Evolutionary conservation across 2,797 vertebrate species (phyloP), one percentile per base, ranked within the genome.

Genomic region (Enteromius viviparus): DNA sequence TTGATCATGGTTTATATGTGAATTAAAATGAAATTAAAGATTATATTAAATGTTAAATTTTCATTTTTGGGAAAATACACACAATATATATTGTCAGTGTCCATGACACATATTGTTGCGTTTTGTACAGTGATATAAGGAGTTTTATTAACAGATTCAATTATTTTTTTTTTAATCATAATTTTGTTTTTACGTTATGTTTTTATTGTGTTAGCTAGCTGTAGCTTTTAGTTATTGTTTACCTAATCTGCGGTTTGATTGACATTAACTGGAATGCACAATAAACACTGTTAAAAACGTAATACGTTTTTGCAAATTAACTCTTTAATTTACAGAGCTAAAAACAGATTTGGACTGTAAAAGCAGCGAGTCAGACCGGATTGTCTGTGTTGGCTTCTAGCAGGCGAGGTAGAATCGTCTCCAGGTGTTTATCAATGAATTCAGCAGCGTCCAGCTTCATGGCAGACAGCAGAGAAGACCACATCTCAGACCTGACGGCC

Each of bases 361-460:
- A 62, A 5, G 58, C 58, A 62, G 58, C 23, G 23, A 29, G 58
- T 62, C 23, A 62, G 23, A 62, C 98, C 97, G 98, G 95, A 84
- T 92, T 96, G 88, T 95, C 92, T 0, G 89, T 86, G 32, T 94
- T 88, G 85, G 94, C 94, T 21, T 94, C 91, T 47, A 96, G 93
- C 45, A 99, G 94, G 82, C 90, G 93, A 72, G 95, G 94, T 42
- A 99, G 87, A 83, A 99, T 95, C 55, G 91, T 90, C 45, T 96
- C 95, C 89, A 98, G 89, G 60, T 98, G 95, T 53, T 95, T 96
- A 17, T 95, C 94, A 72, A 99, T 94, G 37, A 99, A 99, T 3
- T 95, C 95, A 34, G 93, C 91, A 0, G 95, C 94, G 79, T 97
- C 93, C 6, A 99, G 92, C 85, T 97, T 98, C 97, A 99, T 97